phyloP scores from a whole-genome alignment of 2,113 vertebrate genomes.

The Larimichthys polyactis region DNA sequence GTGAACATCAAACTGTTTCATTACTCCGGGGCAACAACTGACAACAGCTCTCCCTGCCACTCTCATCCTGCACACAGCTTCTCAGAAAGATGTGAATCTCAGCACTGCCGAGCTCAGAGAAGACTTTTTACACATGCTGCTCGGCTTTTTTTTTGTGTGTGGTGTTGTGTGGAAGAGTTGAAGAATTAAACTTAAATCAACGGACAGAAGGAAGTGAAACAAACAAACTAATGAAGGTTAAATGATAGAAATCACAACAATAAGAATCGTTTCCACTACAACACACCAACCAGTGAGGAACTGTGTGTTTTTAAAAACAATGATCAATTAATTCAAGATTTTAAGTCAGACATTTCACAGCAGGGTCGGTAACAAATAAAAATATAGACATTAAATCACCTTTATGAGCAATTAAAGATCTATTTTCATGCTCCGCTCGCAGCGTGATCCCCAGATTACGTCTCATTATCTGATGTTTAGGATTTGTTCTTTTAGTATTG shows the following conservation, averaged over 20 bases:
- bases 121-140: not conserved
- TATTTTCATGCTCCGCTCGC: too few relatives aligned
- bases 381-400: too few relatives aligned
- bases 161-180: not conserved
- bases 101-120: not conserved
- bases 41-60: constrained; percentile 45
- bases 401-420: too few relatives aligned
- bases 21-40: constrained; percentile 55
- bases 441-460: too few relatives aligned
- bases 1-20: constrained; percentile 34
- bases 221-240: not conserved
- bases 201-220: not conserved
- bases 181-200: not conserved
- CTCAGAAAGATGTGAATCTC: not conserved
- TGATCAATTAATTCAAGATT: too few relatives aligned
- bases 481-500: too few relatives aligned
- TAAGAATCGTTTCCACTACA: too few relatives aligned
- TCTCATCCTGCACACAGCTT: constrained; percentile 16
- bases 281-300: too few relatives aligned
- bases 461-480: too few relatives aligned
- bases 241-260: not conserved
- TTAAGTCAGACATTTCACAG: too few relatives aligned
- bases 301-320: too few relatives aligned
- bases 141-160: not conserved
- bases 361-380: too few relatives aligned